Base-by-base conservation (phyloP, 2,113 vertebrate genomes). In the Hoplias malabaricus region DNA sequence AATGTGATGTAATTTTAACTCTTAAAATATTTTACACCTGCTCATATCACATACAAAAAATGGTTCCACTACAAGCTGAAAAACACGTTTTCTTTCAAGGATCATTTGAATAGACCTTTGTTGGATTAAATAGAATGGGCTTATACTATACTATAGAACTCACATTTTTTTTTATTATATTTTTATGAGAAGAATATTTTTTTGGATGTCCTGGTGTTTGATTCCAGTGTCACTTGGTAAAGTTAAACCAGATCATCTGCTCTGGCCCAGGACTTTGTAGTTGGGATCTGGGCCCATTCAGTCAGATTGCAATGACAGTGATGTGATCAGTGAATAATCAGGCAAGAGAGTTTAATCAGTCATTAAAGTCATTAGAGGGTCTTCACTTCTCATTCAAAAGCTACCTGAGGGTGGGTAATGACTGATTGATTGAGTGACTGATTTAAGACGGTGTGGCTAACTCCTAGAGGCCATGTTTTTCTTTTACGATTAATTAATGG, bases 261-360 rank as follows among this genome's bases (percentile, higher is more conserved):
- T n/a, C n/a, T n/a, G n/a, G n/a, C n/a, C n/a, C 13, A 12, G 5
- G 2, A 29, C 27, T 36, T 54, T 50, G 23, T 54, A 36, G 6
- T 25, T 23, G 34, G 6, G 27, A 29, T 16, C 4, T 59, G 56
- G 14, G 27, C 27, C 13, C 25, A 61, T 16, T 33, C 10, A 61
- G 29, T 61, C 16, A 50, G 4, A 5, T n/a, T 38, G 21, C 19
- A 27, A 4, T 42, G 50, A 33, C 29, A 69, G n/a, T 69, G 53
- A 77, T 69, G 65, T 59, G 12, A 77, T 77, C 53, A 69, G 13
- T 48, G 53, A 59, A 59, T 25, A 69, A 77, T 69, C 50, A 61
- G 50, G 50, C 46, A 27, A 68, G 38, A 67, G 67, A 46, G 25
- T 27, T 66, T 27, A 36, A 54, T 53, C 73, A 75, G 43, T 53